Conservation (phyloP, 2,113 vertebrate species). For the Corvus moneduloides region DNA sequence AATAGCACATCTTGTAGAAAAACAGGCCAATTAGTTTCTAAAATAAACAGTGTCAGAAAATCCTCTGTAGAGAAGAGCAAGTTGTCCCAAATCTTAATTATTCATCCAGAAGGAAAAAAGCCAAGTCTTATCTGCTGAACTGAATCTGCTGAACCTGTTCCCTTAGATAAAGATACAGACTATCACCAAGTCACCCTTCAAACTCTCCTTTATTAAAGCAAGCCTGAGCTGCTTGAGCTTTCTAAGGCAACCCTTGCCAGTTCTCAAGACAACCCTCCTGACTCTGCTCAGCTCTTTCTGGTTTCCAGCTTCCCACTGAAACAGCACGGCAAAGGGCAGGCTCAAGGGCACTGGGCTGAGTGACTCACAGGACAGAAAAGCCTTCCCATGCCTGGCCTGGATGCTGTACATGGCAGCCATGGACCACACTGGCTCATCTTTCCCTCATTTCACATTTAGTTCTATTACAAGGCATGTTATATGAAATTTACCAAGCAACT, state of each 20-base stretch:
- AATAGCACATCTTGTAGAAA: neutral
- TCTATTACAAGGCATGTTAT: neutral
- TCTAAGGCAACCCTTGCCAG: neutral
- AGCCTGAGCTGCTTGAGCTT: neutral
- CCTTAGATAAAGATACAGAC: neutral
- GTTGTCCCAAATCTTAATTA: neutral
- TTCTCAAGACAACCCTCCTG: neutral
- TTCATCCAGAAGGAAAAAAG: neutral
- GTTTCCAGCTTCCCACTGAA: neutral
- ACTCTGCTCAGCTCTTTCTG: neutral
- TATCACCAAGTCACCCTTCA: neutral
- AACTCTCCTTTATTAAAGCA: neutral
- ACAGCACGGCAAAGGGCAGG: neutral
- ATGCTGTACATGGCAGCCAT: rapidly evolving
- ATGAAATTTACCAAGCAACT: neutral
- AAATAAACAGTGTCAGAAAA: neutral
- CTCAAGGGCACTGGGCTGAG: rapidly evolving
- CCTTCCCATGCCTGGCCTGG: neutral
- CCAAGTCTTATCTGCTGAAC: neutral
- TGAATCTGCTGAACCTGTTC: neutral
- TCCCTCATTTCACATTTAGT: neutral
- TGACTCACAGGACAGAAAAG: too few species aligned
- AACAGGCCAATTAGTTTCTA: neutral
- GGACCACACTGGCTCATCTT: neutral
- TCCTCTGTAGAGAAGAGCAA: neutral